These are phyloP conservation scores for Pachyseris speciosa DNA, from an alignment of 64 coral and sea anemone genomes.

Conservation along the genomic window DNA sequence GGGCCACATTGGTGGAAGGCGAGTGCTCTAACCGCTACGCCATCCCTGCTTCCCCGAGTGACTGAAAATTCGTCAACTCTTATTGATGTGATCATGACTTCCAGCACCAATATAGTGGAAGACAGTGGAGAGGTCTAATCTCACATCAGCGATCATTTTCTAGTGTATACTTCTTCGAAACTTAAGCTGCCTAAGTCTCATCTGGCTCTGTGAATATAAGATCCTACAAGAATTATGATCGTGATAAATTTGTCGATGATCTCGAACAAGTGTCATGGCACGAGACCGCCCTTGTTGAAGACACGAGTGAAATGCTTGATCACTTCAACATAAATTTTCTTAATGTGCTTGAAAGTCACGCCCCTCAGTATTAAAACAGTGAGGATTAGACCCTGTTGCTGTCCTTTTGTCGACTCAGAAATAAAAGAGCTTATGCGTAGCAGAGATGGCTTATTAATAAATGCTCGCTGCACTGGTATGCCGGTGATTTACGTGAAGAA, in stretches of 20 bases:
- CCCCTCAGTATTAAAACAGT: slow-evolving; percentile 45
- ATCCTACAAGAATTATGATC: slow-evolving; percentile 46
- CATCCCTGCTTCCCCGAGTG: too few relatives aligned
- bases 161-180: slow-evolving; percentile 2
- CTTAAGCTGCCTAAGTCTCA: neutral
- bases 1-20: too few relatives aligned
- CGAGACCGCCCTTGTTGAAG: neutral
- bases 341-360: slow-evolving; percentile 29
- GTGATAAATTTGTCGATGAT: slow-evolving; percentile 22
- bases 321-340: slow-evolving; percentile 55
- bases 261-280: slow-evolving; percentile 38
- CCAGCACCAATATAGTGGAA: too few relatives aligned
- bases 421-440: too few relatives aligned
- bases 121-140: too few relatives aligned
- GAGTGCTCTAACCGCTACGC: too few relatives aligned
- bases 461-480: too few relatives aligned
- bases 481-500: too few relatives aligned
- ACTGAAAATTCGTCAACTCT: too few relatives aligned
- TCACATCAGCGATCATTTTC: too few relatives aligned
- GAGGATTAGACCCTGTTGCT: neutral
- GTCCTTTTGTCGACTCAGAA: slow-evolving; percentile 11
- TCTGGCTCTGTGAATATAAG: slow-evolving; percentile 7
- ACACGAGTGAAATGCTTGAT: slow-evolving; percentile 13
- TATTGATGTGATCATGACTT: too few relatives aligned
- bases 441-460: too few relatives aligned